Base-by-base conservation (phyloP, 1,140 invertebrate species). In the Trichomalopsis sarcophagae region DNA sequence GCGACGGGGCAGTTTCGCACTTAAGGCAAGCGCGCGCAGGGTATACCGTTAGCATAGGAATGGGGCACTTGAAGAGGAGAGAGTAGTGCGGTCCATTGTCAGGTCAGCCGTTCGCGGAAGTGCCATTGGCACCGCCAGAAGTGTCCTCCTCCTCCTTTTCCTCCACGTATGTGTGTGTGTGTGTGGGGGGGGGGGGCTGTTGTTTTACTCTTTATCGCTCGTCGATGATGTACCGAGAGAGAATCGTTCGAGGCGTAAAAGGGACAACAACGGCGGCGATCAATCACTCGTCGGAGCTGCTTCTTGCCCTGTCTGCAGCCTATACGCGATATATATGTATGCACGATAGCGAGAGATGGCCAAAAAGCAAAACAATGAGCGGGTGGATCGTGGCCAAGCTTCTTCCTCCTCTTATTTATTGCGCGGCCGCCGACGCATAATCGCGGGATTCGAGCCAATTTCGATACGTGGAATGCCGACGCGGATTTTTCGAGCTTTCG, bases 31-130 rank as follows among this genome's bases (percentile, higher is more conserved):
- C 71, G 89, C 85, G 69, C 27, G 33, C 77, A 17, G 55, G 84
- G 87, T 89, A 91, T 89, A 86, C 89, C 89, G 91, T 92, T 92
- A 92, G 91, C 91, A 92, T 92, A 91, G 91, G 89, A 93, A 92
- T 91, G 91, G 92, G 90, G 87, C 88, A 91, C 89, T 91, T 87
- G 88, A 62, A 21, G 21, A 62, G 55, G 3, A 93, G 91, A 91
- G 89, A 62, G 55, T 62, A 62, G 55, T 62, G 91, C 92, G 89
- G 90, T 89, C 90, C 89, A 91, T 92, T 91, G 90, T 92, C 89
- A 89, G 90, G 89, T 92, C 90, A 91, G 91, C 90, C 91, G 90
- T 90, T 91, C 87, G 87, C 88, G 84, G 87, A 89, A 92, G 90
- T 91, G 88, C 87, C 91, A 90, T 90, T 88, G 89, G 88, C 88